Evolutionary conservation across 2,888 invertebrate species (phyloP), one percentile per base, ranked within the genome.

Genomic region (Podotricha telesiphe): DNA sequence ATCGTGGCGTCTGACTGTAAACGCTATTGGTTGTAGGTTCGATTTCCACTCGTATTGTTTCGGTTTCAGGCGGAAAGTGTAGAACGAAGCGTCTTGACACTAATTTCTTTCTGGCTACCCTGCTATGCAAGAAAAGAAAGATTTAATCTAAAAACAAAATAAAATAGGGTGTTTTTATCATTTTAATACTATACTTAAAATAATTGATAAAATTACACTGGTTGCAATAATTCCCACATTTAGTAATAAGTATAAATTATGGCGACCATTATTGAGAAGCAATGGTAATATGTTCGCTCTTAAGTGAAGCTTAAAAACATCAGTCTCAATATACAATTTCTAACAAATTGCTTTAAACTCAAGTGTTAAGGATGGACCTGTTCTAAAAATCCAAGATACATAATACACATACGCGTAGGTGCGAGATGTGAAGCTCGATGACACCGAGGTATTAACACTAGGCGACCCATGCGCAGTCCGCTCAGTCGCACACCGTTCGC

Each of bases 391-490:
- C 77, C 72, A 78, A 76, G 77, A 81, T 80, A 79, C 75, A 79
- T 83, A 80, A 80, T 74, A 82, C 79, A 79, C 80, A 84, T 80
- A 82, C 79, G 79, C 81, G 84, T 85, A 84, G 84, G 83, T 83
- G 82, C 82, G 84, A 84, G 85, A 85, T 85, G 82, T 80, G 79
- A 78, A 83, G 85, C 86, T 81, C 84, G 85, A 85, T 84, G 88
- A 83, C 85, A 81, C 84, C 83, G 84, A 87, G 80, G 89, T 89
- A 90, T 92, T 92, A 91, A 90, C 90, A 90, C 88, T 85, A 86
- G 83, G 84, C 78, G 81, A 74, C 83, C 74, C 82, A 83, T 82
- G 84, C 84, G 87, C 83, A 81, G 83, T 80, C 76, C 75, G 84
- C 84, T 89, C 83, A 89, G 90, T 91, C 89, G 87, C 86, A 85